Base-by-base conservation (phyloP, 2,888 invertebrate species). In the Flexamia atlantica region DNA sequence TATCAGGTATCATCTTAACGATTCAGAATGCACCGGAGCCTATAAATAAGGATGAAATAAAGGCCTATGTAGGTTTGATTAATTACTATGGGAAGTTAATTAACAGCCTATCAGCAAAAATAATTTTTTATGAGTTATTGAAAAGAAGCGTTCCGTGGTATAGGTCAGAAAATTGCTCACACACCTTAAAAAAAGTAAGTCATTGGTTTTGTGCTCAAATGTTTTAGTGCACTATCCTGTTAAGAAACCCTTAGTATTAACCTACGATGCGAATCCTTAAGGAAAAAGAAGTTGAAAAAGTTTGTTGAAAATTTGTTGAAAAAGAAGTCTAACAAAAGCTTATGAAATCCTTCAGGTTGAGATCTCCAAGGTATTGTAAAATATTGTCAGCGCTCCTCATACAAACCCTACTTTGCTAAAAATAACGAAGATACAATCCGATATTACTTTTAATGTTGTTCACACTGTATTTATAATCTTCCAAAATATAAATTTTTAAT, bases 241-340 rank as follows among this genome's bases (percentile, higher is more conserved):
- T 46, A 10, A 46, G 3, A 46, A 46, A 17, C 46, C 46, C 3
- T 46, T 46, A 46, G 57, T 85, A 4, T 40, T 84, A 46, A 60
- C 83, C 28, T 80, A 81, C 12, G 87, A 87, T 83, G 80, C 83
- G 12, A 80, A 81, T 50, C 76, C 60, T n/a, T 84, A 84, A 72
- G 85, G 86, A n/a, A n/a, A n/a, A n/a, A n/a, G n/a, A n/a, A n/a
- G n/a, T n/a, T n/a, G n/a, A n/a, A n/a, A n/a, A n/a, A n/a, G n/a
- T n/a, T n/a, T n/a, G n/a, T n/a, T n/a, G n/a, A n/a, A n/a, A n/a
- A n/a, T n/a, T n/a, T n/a, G n/a, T n/a, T n/a, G n/a, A n/a, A n/a
- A n/a, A n/a, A n/a, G n/a, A n/a, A n/a, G n/a, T n/a, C n/a, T n/a
- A n/a, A n/a, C n/a, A n/a, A n/a, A n/a, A n/a, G n/a, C n/a, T n/a